Base-by-base conservation (phyloP, 2,888 invertebrate species). In the Anaspis maculata region DNA sequence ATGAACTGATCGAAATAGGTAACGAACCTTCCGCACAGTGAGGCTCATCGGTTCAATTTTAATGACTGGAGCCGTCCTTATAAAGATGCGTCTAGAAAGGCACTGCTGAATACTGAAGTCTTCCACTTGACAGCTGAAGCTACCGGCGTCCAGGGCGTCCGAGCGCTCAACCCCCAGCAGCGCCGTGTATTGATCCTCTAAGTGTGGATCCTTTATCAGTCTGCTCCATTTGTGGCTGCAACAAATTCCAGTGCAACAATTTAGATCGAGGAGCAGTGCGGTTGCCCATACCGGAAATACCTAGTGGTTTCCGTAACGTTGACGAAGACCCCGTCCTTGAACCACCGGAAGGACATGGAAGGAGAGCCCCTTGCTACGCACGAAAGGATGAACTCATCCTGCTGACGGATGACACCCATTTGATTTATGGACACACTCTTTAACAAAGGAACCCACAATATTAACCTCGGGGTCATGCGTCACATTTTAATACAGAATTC, bases 291-390 rank as follows among this genome's bases (percentile, higher is more conserved):
- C n/a, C n/a, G n/a, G n/a, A n/a, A n/a, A n/a, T 65, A 79, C 86
- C 85, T 80, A 28, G 73, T 78, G 10, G 83, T 77, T 46, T 76
- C 76, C 40, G 81, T 78, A 49, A 79, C 77, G 62, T 87, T 85
- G 39, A 87, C 77, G 46, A 74, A 72, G 44, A 79, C 70, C 3
- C 81, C 81, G 54, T 87, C 86, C 62, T 88, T 88, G 68, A 78
- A 85, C 87, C 87, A 88, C 15, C 76, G 75, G 59, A 87, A 87
- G 33, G 70, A 72, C 56, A 83, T 81, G 44, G 76, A 72, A 1
- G 81, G 74, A 25, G 85, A 83, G 30, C 86, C 86, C 55, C 82
- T 77, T 13, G 85, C 84, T 45, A 78, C 72, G 56, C 88, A 88
- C 30, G 81, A 80, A 43, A 88, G 68, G 49, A 80, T 77, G 53